Evolutionary conservation across 2,888 invertebrate genomes (phyloP).

Genomic region (Dendrolimus houi): DNA sequence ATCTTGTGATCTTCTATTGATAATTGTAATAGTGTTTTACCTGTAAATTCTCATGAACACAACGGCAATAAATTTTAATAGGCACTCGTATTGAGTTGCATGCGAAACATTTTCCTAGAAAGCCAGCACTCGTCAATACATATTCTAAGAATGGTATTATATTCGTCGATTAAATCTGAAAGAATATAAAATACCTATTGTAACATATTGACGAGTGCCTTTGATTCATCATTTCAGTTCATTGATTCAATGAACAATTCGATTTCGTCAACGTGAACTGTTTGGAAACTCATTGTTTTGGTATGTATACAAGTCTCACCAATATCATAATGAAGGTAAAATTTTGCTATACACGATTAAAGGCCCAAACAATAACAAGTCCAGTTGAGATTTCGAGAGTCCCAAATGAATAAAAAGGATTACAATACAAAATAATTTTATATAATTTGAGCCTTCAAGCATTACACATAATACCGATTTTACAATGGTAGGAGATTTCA

Average conservation of each 20-base stretch:
- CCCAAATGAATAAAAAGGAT: slow-evolving; percentile 56
- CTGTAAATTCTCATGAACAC: background rate
- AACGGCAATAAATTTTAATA: background rate
- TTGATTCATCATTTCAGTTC: background rate
- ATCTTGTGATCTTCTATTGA: slow-evolving; percentile 20
- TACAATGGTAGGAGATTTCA: slow-evolving; percentile 34
- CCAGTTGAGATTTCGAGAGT: slow-evolving; percentile 38
- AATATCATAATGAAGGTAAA: background rate
- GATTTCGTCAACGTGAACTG: background rate
- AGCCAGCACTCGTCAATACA: slow-evolving; percentile 1
- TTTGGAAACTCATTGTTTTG: background rate
- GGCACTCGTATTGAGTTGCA: slow-evolving; percentile 13
- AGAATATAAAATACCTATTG: background rate
- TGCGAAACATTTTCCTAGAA: slow-evolving; percentile 11
- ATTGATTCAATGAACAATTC: background rate
- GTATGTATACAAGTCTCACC: background rate
- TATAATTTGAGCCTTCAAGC: slow-evolving; percentile 2
- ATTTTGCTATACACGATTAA: background rate
- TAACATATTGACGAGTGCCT: background rate
- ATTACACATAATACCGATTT: slow-evolving; percentile 28
- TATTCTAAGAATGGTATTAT: background rate
- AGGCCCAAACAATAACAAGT: slow-evolving; percentile 24
- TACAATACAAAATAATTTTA: slow-evolving; percentile 27
- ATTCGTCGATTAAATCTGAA: background rate
- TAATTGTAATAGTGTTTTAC: slow-evolving; percentile 1